A percentile compares a stretch with the other conserved stretches of the same genome.
Evolutionary conservation across 1,140 invertebrate species (phyloP).

Genomic region (Drosophila oshimai): DNA sequence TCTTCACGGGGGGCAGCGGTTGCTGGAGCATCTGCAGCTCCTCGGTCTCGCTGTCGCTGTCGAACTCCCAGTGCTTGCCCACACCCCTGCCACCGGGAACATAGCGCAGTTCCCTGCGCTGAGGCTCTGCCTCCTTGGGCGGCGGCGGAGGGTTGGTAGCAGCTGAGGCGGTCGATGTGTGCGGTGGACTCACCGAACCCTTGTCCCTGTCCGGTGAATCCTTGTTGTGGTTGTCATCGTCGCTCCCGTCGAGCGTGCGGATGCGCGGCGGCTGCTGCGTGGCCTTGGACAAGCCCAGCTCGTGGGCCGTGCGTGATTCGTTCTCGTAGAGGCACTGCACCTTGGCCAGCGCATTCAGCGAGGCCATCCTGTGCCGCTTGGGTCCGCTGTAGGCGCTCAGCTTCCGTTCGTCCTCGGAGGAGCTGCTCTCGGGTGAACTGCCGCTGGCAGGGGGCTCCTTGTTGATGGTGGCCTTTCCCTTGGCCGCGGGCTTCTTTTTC

Average conservation of each 20-base stretch:
- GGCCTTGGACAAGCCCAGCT: slow-evolving; percentile 83
- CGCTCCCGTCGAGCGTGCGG: slow-evolving; percentile 67
- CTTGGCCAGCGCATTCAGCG: slow-evolving; percentile 94
- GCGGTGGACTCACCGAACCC: slow-evolving; percentile 27
- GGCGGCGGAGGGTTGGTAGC: background rate
- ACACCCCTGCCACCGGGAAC: slow-evolving; percentile 89
- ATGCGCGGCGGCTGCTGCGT: slow-evolving; percentile 74
- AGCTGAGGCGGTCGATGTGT: background rate
- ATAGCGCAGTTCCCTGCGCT: slow-evolving; percentile 86
- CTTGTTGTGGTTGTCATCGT: slow-evolving; percentile 69
- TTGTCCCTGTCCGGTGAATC: slow-evolving; percentile 39
- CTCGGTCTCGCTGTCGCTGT: slow-evolving; percentile 83
- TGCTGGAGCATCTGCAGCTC: slow-evolving; percentile 66
- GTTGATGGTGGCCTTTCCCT: background rate
- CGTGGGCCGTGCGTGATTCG: slow-evolving; percentile 89
- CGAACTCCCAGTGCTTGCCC: slow-evolving; percentile 92
- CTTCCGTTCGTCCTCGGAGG: slow-evolving; percentile 74
- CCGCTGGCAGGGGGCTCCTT: slow-evolving; percentile 20
- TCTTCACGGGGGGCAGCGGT: slow-evolving; percentile 47
- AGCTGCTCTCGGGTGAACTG: slow-evolving; percentile 49
- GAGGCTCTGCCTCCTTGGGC: slow-evolving; percentile 77
- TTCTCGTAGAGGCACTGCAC: slow-evolving; percentile 96
- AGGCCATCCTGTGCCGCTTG: slow-evolving; percentile 92
- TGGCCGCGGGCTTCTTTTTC: slow-evolving; percentile 31
- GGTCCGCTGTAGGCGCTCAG: slow-evolving; percentile 84